Conservation (phyloP, 2,113 vertebrate genomes). For the Psittacara wagleri region DNA sequence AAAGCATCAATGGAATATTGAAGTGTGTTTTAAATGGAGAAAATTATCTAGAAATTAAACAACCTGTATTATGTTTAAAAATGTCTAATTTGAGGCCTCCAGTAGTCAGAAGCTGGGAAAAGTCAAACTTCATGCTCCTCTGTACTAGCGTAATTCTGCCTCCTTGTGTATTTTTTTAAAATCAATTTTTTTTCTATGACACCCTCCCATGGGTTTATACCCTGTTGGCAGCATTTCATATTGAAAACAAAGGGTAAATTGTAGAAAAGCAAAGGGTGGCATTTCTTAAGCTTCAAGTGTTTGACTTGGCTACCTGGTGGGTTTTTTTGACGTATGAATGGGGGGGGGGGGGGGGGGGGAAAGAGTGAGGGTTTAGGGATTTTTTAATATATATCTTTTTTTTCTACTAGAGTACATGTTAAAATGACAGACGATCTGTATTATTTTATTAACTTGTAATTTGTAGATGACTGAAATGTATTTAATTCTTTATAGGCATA, state of each 20-base stretch:
- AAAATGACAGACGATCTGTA: neutral
- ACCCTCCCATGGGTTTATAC: neutral
- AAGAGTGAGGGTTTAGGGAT: neutral
- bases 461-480: neutral
- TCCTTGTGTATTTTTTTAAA: neutral
- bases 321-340: neutral
- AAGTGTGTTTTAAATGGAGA: neutral
- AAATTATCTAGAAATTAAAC: neutral
- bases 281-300: neutral
- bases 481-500: neutral
- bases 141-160: neutral
- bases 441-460: neutral
- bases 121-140: neutral
- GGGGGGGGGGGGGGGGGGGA: too few species aligned
- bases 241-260: neutral
- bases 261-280: neutral
- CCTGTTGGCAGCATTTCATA: neutral
- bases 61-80: neutral
- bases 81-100: neutral
- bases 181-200: rapidly evolving
- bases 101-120: neutral
- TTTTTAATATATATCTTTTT: neutral
- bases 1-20: neutral
- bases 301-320: neutral
- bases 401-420: neutral